Conservation (phyloP, 2,888 invertebrate genomes). For the Papilio elwesi region DNA sequence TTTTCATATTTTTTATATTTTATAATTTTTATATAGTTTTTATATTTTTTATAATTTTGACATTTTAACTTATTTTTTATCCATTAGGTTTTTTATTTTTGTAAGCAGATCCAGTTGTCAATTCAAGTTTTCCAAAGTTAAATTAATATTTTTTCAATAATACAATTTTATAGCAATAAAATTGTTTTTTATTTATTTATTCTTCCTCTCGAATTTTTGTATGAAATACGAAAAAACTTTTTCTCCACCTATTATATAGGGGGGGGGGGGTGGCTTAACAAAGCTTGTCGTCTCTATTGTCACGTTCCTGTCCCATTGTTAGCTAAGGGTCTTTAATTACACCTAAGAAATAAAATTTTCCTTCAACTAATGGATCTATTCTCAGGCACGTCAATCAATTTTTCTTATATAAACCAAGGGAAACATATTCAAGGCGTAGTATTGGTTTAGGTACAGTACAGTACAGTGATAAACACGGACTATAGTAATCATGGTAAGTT, state of each 20-base stretch:
- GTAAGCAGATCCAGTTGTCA: too few relatives aligned
- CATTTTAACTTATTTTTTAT: too few relatives aligned
- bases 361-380: slow-evolving; percentile 70
- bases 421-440: slow-evolving; percentile 43
- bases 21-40: too few relatives aligned
- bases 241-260: not conserved
- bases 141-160: too few relatives aligned
- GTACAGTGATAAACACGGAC: not conserved
- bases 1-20: too few relatives aligned
- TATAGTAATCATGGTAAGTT: slow-evolving; percentile 29
- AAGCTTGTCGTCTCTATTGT: slow-evolving; percentile 24
- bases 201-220: too few relatives aligned
- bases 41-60: too few relatives aligned
- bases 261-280: slow-evolving; percentile 9
- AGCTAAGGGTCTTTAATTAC: slow-evolving; percentile 24
- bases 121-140: too few relatives aligned
- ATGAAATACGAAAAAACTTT: too few relatives aligned
- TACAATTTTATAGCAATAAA: too few relatives aligned
- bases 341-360: slow-evolving; percentile 20
- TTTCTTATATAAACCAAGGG: slow-evolving; percentile 64
- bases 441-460: slow-evolving; percentile 34
- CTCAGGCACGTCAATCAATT: slow-evolving; percentile 64
- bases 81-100: too few relatives aligned
- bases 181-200: too few relatives aligned
- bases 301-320: not conserved